Evolutionary conservation across 2,888 invertebrate species (phyloP).

Genomic region (Campaea margaritaria): DNA sequence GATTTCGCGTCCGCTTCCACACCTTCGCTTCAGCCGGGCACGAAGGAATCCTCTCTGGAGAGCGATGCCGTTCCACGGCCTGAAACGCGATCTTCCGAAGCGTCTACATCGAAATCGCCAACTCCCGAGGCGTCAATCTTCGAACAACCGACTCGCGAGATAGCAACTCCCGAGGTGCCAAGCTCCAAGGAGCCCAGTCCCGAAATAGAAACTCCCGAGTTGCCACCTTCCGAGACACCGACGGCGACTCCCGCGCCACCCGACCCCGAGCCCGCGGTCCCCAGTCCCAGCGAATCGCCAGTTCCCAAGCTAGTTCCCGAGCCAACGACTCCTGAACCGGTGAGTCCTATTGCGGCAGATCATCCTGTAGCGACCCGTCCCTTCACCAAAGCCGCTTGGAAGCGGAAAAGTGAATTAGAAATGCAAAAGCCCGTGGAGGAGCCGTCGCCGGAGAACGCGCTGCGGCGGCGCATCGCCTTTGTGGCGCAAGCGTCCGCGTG

Average conservation of each 20-base stretch:
- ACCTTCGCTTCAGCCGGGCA: conserved; percentile 48
- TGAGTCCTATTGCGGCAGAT: conserved; percentile 74
- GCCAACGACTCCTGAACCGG: conserved; percentile 50
- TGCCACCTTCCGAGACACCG: conserved; percentile 27
- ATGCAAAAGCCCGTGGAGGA: conserved; percentile 78
- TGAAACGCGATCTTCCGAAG: conserved; percentile 11
- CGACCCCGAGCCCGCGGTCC: conserved; percentile 10
- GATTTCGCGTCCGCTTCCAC: conserved; percentile 55
- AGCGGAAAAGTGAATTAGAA: conserved; percentile 66
- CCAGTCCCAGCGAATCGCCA: conserved; percentile 11
- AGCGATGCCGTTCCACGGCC: conserved; percentile 22
- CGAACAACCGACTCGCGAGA: conserved; percentile 27
- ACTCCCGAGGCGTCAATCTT: conserved; percentile 30
- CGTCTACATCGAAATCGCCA: conserved; percentile 19
- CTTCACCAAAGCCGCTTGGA: conserved; percentile 84
- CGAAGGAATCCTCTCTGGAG: conserved; percentile 45
- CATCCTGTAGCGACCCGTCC: conserved; percentile 82
- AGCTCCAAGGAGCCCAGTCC: conserved; percentile 25
- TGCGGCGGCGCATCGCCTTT: conserved; percentile 82
- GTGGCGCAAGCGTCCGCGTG: conserved; percentile 82
- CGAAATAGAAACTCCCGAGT: conserved; percentile 22
- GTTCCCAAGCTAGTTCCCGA: conserved; percentile 39
- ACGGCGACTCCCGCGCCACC: conserved; percentile 19
- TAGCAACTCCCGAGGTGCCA: conserved; percentile 16
- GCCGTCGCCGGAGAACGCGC: conserved; percentile 76